These are phyloP conservation scores for Eupsittula cactorum DNA, from an alignment of 2,113 vertebrate genomes.

Conservation along the genomic window DNA sequence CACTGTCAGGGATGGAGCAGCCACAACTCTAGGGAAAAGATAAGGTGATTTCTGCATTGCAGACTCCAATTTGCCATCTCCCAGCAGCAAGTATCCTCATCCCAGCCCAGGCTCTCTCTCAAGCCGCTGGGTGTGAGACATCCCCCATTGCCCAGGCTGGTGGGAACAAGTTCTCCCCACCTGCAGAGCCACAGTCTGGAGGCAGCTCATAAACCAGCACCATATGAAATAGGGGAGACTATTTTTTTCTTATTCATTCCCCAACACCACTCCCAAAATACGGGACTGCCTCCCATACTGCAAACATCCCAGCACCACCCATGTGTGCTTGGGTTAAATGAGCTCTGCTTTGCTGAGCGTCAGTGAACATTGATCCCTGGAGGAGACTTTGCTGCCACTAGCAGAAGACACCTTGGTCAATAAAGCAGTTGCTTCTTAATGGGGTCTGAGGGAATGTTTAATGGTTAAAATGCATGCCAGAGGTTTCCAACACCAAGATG, in stretches of 20 bases:
- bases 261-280: background rate
- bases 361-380: background rate
- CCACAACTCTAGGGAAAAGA: background rate
- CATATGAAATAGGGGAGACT: background rate
- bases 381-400: background rate
- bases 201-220: background rate
- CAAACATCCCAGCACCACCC: background rate
- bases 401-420: background rate
- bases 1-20: too few species aligned
- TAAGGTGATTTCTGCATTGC: background rate
- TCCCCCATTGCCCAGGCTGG: background rate
- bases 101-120: rapidly evolving
- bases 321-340: too few species aligned
- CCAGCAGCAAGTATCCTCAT: background rate
- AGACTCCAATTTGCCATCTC: background rate
- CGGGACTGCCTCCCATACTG: rapidly evolving
- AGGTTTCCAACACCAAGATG: background rate
- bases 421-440: background rate
- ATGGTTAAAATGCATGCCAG: background rate
- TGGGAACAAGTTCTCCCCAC: background rate
- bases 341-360: background rate
- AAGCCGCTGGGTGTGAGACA: rapidly evolving
- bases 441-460: background rate
- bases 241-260: background rate
- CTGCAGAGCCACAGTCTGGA: background rate